These are phyloP conservation scores for Todus mexicanus DNA, from an alignment of 2,797 vertebrate species.

Conservation along the genomic window DNA sequence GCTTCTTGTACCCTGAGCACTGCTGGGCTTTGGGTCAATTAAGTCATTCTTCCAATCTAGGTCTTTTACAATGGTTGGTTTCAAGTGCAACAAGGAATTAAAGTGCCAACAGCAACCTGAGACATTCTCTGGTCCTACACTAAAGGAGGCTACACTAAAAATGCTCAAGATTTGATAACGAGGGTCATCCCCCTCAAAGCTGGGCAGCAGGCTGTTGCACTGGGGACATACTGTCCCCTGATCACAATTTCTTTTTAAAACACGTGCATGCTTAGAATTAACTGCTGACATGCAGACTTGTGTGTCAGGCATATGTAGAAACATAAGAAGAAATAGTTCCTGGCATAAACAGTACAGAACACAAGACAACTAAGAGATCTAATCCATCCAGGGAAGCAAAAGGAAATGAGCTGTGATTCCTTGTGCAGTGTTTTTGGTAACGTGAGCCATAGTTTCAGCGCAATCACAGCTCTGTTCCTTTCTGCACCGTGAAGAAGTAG, in stretches of 20 bases:
- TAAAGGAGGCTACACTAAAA: neutral
- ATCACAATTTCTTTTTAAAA: neutral
- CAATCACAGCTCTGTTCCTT: neutral
- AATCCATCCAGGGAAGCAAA: neutral
- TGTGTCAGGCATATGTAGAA: neutral
- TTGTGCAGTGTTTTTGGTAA: neutral
- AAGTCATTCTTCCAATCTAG: neutral
- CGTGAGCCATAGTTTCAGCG: fast-evolving
- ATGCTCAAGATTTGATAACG: neutral
- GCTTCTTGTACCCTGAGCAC: neutral
- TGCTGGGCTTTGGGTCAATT: neutral
- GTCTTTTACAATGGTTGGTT: neutral
- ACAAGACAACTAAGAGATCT: neutral
- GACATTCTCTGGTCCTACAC: neutral
- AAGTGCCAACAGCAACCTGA: neutral
- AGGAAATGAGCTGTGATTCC: neutral
- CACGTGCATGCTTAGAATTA: neutral
- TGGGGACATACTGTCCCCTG: neutral
- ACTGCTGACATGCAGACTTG: neutral
- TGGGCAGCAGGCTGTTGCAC: neutral
- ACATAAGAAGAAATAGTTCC: neutral
- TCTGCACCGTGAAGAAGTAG: neutral
- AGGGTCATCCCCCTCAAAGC: neutral
- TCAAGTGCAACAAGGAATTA: neutral
- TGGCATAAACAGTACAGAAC: neutral